phyloP scores from a whole-genome alignment of 2,888 invertebrate species.

The Crocallis elinguaria region DNA sequence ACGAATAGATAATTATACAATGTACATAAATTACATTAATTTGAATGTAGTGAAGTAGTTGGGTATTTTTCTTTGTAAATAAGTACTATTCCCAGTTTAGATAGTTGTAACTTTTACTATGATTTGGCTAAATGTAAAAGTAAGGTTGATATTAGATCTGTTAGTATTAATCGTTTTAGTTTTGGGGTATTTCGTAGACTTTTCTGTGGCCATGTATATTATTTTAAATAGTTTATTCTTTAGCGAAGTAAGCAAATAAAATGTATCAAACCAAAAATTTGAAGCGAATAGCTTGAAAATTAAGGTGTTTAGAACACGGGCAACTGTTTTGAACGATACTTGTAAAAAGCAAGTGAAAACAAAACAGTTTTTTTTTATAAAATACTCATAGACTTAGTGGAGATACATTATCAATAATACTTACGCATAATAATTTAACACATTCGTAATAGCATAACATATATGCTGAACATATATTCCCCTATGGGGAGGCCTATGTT shows the following conservation, averaged over 20 bases:
- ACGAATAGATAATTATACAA: conserved; percentile 28
- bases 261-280: conserved; percentile 83
- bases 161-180: conserved; percentile 45
- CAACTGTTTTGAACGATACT: conserved; percentile 62
- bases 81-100: conserved; percentile 65
- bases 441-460: conserved; percentile 21
- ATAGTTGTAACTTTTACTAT: conserved; percentile 44
- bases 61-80: conserved; percentile 54
- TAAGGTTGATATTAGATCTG: conserved; percentile 7
- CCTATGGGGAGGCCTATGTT: no score
- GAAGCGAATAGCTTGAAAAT: conserved; percentile 83
- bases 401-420: conserved; percentile 52
- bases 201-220: conserved; percentile 77
- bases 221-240: conserved; percentile 50
- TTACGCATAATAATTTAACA: conserved; percentile 37
- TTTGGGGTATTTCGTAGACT: conserved; percentile 58
- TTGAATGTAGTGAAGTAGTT: conserved; percentile 9
- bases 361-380: conserved; percentile 63
- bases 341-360: conserved; percentile 71
- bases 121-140: conserved; percentile 7
- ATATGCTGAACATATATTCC: no score
- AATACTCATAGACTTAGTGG: conserved; percentile 77
- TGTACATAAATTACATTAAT: conserved; percentile 26
- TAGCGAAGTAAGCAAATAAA: conserved; percentile 66
- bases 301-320: conserved; percentile 81